Evolutionary conservation across 2,113 vertebrate genomes (phyloP).

Genomic region (Glareola pratincola): DNA sequence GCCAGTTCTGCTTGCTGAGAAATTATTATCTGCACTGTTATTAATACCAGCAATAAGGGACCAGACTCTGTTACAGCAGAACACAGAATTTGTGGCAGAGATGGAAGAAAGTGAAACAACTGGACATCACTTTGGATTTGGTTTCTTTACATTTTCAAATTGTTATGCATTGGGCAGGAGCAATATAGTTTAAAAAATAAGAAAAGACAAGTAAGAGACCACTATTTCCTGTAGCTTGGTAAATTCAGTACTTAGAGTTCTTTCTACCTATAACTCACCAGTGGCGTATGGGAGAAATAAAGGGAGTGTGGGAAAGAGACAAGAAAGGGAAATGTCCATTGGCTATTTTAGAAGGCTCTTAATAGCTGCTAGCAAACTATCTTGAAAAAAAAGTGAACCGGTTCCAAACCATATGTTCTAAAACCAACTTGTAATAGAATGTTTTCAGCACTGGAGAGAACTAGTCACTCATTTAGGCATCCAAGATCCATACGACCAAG

Average conservation of each 20-base stretch:
- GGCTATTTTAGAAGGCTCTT: slow-evolving; percentile 4
- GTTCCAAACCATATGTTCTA: not conserved
- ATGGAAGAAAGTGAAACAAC: not conserved
- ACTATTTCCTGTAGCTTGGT: not conserved
- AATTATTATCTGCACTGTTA: not conserved
- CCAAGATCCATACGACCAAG: not conserved
- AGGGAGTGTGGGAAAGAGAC: not conserved
- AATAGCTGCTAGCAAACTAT: not conserved
- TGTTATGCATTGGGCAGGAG: not conserved
- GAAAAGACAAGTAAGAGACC: not conserved
- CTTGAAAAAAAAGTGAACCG: not conserved
- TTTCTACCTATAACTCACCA: not conserved
- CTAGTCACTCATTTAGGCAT: not conserved
- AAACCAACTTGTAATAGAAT: not conserved
- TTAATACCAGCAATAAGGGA: not conserved
- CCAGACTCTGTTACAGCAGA: not conserved
- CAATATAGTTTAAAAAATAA: not conserved
- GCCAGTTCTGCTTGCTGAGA: not conserved
- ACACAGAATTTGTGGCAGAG: not conserved
- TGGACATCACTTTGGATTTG: not conserved
- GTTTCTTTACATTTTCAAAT: not conserved
- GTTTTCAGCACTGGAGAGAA: not conserved
- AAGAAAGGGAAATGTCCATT: not conserved
- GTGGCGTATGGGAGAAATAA: not conserved
- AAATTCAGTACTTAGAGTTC: not conserved